A percentile compares a stretch with the other conserved stretches of the same genome.
Conservation (phyloP, 2,797 vertebrate genomes). For the Tokudaia muenninki region DNA sequence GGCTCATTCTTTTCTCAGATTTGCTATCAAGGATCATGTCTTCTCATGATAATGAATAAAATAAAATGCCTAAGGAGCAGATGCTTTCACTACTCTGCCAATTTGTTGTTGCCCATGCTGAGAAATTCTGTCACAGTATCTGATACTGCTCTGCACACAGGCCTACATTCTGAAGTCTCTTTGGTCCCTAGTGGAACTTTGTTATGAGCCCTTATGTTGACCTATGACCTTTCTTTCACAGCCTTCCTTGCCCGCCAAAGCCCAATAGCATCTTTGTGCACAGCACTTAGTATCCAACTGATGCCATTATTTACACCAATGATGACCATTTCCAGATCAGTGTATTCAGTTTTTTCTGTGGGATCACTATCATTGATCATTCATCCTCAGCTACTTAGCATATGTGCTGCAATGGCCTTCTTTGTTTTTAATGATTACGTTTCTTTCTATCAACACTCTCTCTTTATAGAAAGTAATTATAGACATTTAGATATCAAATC, state of each 20-base stretch:
- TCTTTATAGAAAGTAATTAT: background rate
- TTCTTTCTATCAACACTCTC: background rate
- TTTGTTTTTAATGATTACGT: background rate
- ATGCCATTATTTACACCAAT: background rate
- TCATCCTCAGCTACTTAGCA: background rate
- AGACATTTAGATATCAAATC: background rate
- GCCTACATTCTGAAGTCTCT: background rate
- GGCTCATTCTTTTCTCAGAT: background rate
- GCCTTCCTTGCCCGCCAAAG: background rate
- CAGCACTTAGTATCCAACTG: background rate
- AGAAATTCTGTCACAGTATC: background rate
- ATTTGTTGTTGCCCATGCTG: background rate
- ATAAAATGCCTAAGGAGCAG: background rate
- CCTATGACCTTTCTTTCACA: background rate
- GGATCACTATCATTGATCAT: background rate
- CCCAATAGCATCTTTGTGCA: background rate
- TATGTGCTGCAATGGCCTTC: background rate
- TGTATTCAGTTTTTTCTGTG: background rate
- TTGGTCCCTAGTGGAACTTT: background rate
- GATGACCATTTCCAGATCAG: background rate
- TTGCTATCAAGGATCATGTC: background rate
- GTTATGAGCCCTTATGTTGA: background rate
- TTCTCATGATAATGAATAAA: background rate
- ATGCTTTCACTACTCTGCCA: background rate
- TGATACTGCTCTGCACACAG: background rate